Percentiles rank a stretch among this genome's conserved stretches.
Evolutionary conservation across 1,140 invertebrate species (phyloP).

Genomic region (Belonocnema kinseyi): DNA sequence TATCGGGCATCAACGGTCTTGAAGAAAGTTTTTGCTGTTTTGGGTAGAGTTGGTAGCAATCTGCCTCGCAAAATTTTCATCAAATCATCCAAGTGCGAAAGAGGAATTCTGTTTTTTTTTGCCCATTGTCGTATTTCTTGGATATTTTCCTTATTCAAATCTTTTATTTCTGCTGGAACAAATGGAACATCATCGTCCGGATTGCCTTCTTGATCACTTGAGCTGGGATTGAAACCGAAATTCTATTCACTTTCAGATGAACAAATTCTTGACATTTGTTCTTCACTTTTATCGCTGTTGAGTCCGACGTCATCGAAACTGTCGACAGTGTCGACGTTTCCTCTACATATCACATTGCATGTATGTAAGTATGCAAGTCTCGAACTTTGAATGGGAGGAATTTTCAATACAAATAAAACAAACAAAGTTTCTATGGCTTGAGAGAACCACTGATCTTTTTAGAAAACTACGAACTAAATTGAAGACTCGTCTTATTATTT

Average conservation of each 20-base stretch:
- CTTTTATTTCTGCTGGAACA: background rate
- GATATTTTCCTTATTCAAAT: background rate
- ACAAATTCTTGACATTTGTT: background rate
- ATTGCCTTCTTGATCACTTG: background rate
- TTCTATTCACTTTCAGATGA: background rate
- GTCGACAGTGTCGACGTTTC: background rate
- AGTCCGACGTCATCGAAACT: background rate
- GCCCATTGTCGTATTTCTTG: background rate
- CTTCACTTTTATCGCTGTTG: background rate
- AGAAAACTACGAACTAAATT: no score
- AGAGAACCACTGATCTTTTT: no score
- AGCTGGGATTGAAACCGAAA: background rate
- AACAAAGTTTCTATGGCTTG: no score
- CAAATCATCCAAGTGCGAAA: conserved; percentile 3
- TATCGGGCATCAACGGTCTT: conserved; percentile 30
- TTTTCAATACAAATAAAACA: no score
- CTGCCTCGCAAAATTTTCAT: conserved; percentile 34
- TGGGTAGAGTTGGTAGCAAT: background rate
- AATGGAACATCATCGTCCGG: background rate
- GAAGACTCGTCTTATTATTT: no score
- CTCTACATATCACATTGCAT: background rate
- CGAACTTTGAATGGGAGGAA: no score
- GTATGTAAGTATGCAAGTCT: no score
- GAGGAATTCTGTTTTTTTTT: background rate
- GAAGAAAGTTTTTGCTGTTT: conserved; percentile 32